phyloP scores from a whole-genome alignment of 2,888 invertebrate genomes.

The Pelosia muscerda region DNA sequence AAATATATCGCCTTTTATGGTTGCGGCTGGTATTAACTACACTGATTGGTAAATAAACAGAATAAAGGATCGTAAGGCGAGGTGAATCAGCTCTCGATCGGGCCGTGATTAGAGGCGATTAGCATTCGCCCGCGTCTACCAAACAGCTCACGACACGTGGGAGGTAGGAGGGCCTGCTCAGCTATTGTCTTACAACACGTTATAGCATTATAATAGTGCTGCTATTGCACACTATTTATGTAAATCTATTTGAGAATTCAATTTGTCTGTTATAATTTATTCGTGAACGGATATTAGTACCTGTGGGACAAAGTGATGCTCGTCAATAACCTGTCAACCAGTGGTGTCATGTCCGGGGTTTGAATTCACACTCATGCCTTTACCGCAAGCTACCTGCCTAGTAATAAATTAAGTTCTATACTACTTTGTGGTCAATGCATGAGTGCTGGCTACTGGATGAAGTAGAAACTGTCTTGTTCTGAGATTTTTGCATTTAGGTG shows the following conservation, averaged over 20 bases:
- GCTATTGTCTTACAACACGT: constrained; percentile 83
- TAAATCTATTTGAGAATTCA: constrained; percentile 83
- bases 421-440: background rate
- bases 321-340: constrained; percentile 71
- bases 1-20: constrained; percentile 85
- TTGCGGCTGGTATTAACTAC: constrained; percentile 74
- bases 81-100: constrained; percentile 85
- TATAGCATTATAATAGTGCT: constrained; percentile 81
- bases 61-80: constrained; percentile 73
- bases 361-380: constrained; percentile 38
- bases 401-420: too few species aligned
- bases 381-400: too few species aligned
- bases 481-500: background rate
- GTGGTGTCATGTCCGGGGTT: constrained; percentile 48
- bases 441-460: background rate
- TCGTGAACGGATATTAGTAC: constrained; percentile 74
- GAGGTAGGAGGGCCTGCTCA: constrained; percentile 77
- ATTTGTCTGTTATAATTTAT: constrained; percentile 81
- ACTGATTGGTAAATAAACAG: constrained; percentile 85
- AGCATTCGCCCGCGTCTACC: constrained; percentile 76
- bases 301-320: constrained; percentile 65
- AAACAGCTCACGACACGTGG: constrained; percentile 68
- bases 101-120: constrained; percentile 83
- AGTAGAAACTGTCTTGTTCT: background rate
- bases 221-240: constrained; percentile 84